Conservation (phyloP, 2,797 vertebrate species). For the Coccyzus lansbergi region DNA sequence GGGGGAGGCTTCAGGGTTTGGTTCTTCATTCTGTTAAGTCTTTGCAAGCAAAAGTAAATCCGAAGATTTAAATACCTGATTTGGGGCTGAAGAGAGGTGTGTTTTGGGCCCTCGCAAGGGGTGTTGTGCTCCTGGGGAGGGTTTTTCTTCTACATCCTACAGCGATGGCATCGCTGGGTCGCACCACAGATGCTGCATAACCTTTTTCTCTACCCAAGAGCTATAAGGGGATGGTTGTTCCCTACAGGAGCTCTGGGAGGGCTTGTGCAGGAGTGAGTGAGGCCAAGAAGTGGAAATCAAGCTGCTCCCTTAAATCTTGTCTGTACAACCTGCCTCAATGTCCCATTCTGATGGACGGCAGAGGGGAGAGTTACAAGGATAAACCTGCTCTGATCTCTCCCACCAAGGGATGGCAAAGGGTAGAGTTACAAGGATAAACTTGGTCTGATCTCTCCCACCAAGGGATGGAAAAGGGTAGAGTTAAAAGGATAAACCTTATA, state of each 20-base stretch:
- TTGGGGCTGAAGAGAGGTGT: background rate
- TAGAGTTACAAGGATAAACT: too few species aligned
- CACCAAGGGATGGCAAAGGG: too few species aligned
- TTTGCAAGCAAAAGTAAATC: background rate
- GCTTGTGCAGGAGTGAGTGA: background rate
- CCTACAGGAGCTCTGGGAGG: background rate
- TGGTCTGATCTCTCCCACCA: too few species aligned
- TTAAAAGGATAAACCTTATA: too few species aligned
- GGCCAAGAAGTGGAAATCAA: accelerated
- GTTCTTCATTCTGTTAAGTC: accelerated
- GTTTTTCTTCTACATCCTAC: background rate
- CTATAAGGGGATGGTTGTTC: background rate
- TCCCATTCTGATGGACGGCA: too few species aligned
- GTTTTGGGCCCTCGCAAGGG: accelerated
- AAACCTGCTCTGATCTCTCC: too few species aligned
- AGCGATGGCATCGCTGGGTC: accelerated
- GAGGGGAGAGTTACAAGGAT: too few species aligned
- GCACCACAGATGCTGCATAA: accelerated
- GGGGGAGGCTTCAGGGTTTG: background rate
- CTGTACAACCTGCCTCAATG: background rate
- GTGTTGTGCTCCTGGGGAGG: background rate
- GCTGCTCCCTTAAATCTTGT: background rate
- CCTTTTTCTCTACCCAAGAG: background rate
- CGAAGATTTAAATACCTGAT: background rate
- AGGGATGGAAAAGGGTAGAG: too few species aligned